Conservation (phyloP, 2,888 invertebrate genomes). For the Cordilura impudica region DNA sequence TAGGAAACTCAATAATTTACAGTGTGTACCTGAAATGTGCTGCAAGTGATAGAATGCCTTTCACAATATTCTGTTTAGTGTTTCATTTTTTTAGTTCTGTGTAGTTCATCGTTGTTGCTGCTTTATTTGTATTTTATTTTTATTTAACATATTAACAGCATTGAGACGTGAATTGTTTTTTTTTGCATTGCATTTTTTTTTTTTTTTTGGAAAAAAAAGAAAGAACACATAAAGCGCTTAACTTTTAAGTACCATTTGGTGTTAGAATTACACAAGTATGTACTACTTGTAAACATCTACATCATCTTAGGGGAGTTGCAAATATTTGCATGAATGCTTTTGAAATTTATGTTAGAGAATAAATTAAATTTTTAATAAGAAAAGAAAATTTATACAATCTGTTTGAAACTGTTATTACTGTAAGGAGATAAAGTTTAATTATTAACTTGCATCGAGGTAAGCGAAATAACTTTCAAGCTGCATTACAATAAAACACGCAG, state of each 20-base stretch:
- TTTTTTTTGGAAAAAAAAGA: too few species aligned
- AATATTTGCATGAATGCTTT: not conserved
- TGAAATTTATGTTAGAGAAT: conserved; percentile 14
- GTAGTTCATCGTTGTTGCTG: not conserved
- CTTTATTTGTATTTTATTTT: not conserved
- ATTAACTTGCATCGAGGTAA: too few species aligned
- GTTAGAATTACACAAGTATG: conserved; percentile 50
- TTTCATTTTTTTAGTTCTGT: not conserved
- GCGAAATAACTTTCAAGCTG: too few species aligned
- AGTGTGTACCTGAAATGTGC: conserved; percentile 6
- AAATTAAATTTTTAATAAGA: conserved; percentile 6
- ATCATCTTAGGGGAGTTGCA: not conserved
- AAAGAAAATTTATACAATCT: not conserved
- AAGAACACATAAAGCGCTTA: conserved; percentile 54
- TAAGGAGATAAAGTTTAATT: not conserved
- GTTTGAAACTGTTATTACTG: not conserved
- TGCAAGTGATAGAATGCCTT: conserved; percentile 42
- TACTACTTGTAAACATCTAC: conserved; percentile 21
- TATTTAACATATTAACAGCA: conserved; percentile 49
- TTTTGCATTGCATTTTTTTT: too few species aligned
- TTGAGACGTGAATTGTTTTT: conserved; percentile 53
- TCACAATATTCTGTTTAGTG: conserved; percentile 4
- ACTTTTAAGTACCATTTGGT: conserved; percentile 61
- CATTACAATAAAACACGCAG: not conserved
- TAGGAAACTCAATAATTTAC: conserved; percentile 38